Evolutionary conservation across 2,113 vertebrate genomes (phyloP).

Genomic region (Cryptotis parvus): DNA sequence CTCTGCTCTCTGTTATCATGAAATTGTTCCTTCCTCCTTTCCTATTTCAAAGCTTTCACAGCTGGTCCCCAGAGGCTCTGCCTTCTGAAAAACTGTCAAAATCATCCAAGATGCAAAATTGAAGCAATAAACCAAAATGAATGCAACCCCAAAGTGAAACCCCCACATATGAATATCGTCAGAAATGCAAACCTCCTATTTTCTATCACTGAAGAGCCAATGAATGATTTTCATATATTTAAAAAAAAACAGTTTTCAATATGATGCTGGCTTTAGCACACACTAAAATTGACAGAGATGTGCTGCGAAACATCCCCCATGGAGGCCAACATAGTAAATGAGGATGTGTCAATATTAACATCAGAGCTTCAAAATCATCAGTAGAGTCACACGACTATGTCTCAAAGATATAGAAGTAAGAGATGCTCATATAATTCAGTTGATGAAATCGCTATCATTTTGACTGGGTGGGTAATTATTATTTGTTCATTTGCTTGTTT

Average conservation of each 20-base stretch:
- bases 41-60: conserved; percentile 9
- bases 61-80: conserved; percentile 24
- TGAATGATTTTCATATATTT: background rate
- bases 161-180: background rate
- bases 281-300: background rate
- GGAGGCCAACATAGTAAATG: conserved; percentile 28
- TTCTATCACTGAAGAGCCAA: background rate
- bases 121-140: conserved; percentile 56
- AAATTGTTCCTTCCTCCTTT: background rate
- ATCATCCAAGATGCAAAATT: conserved; percentile 43
- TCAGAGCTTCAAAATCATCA: conserved; percentile 11
- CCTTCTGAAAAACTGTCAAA: conserved; percentile 27
- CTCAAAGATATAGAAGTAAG: conserved; percentile 25
- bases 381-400: conserved; percentile 8
- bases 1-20: background rate
- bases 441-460: background rate
- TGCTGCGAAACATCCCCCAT: background rate
- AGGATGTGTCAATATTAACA: background rate
- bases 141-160: conserved; percentile 16
- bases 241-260: background rate
- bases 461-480: too few species aligned
- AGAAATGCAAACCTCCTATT: conserved; percentile 28
- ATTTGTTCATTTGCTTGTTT: too few species aligned
- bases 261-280: background rate
- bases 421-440: conserved; percentile 2